A percentile compares a stretch with the other conserved stretches of the same genome.
These are phyloP conservation scores for Rotaria socialis DNA, from an alignment of 2,888 invertebrate genomes.

Conservation along the genomic window DNA sequence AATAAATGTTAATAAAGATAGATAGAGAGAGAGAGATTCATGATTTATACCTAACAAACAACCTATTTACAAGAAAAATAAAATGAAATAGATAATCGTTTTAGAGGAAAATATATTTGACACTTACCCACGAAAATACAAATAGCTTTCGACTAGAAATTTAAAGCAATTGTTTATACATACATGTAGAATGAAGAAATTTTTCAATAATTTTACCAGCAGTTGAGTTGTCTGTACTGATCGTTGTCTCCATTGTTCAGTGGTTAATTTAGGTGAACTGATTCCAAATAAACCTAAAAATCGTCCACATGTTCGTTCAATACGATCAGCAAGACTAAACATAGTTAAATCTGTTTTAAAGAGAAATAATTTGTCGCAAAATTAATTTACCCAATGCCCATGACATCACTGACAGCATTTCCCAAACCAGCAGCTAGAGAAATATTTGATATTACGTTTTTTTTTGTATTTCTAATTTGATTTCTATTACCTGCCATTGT, in stretches of 20 bases:
- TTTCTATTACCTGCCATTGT: conserved; percentile 42
- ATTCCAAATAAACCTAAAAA: conserved; percentile 9
- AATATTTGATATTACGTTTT: not conserved
- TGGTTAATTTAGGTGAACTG: not conserved
- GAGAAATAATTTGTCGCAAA: not conserved
- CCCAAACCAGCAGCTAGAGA: conserved; percentile 41
- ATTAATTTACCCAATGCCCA: conserved; percentile 37
- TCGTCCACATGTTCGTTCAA: not conserved
- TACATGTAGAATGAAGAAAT: not conserved
- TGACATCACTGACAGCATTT: conserved; percentile 43
- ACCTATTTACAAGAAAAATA: not conserved
- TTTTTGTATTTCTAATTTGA: not conserved
- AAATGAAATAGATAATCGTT: not conserved
- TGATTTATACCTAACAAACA: not conserved
- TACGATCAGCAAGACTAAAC: conserved; percentile 31
- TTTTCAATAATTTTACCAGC: not conserved
- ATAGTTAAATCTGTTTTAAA: not conserved
- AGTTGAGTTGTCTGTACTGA: not conserved
- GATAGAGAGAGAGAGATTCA: no score
- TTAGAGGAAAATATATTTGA: not conserved
- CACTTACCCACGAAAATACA: conserved; percentile 20
- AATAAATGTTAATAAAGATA: not conserved
- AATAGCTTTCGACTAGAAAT: not conserved
- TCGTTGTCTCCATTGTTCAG: not conserved
- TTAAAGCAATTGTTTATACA: not conserved